These are phyloP conservation scores for Andrena hattorfiana DNA, from an alignment of 2,888 invertebrate species.

Conservation along the genomic window DNA sequence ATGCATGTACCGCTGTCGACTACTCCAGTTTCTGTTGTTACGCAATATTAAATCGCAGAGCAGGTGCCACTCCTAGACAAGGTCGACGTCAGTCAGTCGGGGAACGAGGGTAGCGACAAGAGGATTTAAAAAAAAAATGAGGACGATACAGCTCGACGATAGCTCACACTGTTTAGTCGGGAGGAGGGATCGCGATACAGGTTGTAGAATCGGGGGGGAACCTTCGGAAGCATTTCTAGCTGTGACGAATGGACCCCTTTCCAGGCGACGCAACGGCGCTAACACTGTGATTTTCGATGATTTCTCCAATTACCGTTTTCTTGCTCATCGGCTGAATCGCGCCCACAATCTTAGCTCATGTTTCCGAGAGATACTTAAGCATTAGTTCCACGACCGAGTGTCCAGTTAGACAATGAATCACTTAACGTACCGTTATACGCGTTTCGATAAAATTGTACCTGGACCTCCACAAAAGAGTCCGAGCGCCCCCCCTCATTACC, in stretches of 20 bases:
- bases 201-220: neutral
- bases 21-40: conserved; percentile 67
- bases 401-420: conserved; percentile 23
- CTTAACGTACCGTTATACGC: conserved; percentile 27
- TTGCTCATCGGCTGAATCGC: neutral
- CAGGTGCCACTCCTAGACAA: conserved; percentile 68
- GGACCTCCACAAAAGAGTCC: conserved; percentile 6
- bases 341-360: neutral
- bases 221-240: neutral
- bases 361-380: neutral
- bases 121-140: conserved; percentile 11
- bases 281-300: too few relatives aligned
- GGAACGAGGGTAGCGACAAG: neutral
- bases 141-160: neutral
- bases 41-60: conserved; percentile 66
- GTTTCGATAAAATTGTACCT: conserved; percentile 37
- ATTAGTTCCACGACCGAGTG: too few relatives aligned
- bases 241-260: neutral
- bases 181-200: neutral
- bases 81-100: conserved; percentile 48
- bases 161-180: neutral
- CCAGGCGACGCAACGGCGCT: too few relatives aligned
- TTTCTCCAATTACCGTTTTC: neutral
- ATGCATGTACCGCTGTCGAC: conserved; percentile 6
- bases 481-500: neutral